Evolutionary conservation across 1,140 invertebrate species (phyloP), one percentile per base, ranked within the genome.

Genomic region (Homalodisca vitripennis): DNA sequence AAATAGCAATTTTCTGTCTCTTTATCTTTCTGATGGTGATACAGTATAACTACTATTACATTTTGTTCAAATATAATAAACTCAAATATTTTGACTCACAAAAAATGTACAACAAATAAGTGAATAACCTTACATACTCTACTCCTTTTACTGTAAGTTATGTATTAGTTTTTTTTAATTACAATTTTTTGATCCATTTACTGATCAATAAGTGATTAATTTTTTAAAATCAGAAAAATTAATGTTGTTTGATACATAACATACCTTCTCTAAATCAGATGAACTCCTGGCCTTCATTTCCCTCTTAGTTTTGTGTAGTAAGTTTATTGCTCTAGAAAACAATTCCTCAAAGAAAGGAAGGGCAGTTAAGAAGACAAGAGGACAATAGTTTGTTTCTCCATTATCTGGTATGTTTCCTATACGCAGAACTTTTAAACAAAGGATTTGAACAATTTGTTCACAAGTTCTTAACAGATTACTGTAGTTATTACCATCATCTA

Each of bases 251-350:
- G 6, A 17, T 41, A 41, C 17, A 41, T 41, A 6, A 53, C 14
- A 6, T 60, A 60, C 55, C 55, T 60, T 60, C n/a, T 60, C 55
- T 10, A 60, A 60, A 60, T 60, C 55, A 60, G 55, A 60, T 27
- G 55, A 13, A 27, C 26, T 60, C 29, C 26, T 60, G 6, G 55
- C 55, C 27, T 60, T 60, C 55, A 60, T 60, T 60, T 60, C 55
- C n/a, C 55, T 60, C 29, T 60, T 60, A 27, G 55, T 60, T 60
- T 60, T 60, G 29, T 27, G 55, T 13, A 60, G 6, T 2, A 60
- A 26, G n/a, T 26, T 27, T 27, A 60, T n/a, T 6, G 24, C 14
- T 60, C 29, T 60, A 3, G 55, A 60, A 60, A 60, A 60, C 3
- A 60, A 27, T 27, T 60, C 55, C n/a, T 60, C 55, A 6, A 60